Evolutionary conservation across 2,888 invertebrate species (phyloP).

Genomic region (Trichacis sp.): DNA sequence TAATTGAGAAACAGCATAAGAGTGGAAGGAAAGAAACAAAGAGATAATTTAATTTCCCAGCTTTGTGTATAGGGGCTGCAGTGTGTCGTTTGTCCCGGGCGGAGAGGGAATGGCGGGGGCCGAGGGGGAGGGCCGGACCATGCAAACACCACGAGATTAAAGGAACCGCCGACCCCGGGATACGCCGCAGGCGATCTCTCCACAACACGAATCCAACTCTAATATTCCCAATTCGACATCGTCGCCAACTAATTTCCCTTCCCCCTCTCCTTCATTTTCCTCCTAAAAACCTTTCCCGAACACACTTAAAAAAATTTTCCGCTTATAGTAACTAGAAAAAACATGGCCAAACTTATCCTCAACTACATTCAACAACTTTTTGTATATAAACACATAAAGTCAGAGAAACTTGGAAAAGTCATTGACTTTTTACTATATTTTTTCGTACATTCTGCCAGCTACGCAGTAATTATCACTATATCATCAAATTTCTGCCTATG

Average conservation of each 20-base stretch:
- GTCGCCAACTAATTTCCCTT: background rate
- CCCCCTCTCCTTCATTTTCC: background rate
- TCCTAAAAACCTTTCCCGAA: too few species aligned
- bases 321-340: too few species aligned
- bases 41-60: slow-evolving; percentile 43
- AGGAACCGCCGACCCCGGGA: slow-evolving; percentile 54
- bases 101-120: slow-evolving; percentile 43
- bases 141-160: slow-evolving; percentile 69
- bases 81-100: slow-evolving; percentile 51
- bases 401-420: too few species aligned
- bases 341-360: too few species aligned
- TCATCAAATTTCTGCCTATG: too few species aligned
- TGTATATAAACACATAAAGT: too few species aligned
- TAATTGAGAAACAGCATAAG: slow-evolving; percentile 22
- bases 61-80: slow-evolving; percentile 39
- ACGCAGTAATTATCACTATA: too few species aligned
- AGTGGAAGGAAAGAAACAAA: slow-evolving; percentile 1
- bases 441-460: too few species aligned
- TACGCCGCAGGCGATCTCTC: slow-evolving; percentile 39
- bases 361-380: too few species aligned
- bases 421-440: too few species aligned
- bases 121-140: slow-evolving; percentile 53
- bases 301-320: too few species aligned
- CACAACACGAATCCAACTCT: slow-evolving; percentile 39
- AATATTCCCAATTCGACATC: slow-evolving; percentile 42